These are phyloP conservation scores for Aphidius gifuensis DNA, from an alignment of 1,140 invertebrate genomes.

Conservation along the genomic window DNA sequence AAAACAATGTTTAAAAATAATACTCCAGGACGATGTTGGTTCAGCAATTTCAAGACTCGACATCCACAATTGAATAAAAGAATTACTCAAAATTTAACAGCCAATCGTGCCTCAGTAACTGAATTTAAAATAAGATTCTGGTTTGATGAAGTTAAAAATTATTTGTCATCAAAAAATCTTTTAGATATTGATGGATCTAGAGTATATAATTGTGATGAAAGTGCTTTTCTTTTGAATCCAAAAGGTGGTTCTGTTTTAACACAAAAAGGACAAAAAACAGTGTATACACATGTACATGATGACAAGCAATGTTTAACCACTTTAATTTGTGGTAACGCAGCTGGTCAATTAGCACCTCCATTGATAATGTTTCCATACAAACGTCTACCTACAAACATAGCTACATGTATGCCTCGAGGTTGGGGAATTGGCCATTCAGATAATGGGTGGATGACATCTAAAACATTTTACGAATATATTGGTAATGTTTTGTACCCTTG, in stretches of 20 bases:
- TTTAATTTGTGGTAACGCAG: slow-evolving; percentile 41
- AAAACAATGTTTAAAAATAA: slow-evolving; percentile 35
- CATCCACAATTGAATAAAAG: slow-evolving; percentile 33
- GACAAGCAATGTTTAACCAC: slow-evolving; percentile 49
- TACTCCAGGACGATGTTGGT: slow-evolving; percentile 36
- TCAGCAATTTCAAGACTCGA: slow-evolving; percentile 31
- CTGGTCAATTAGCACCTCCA: slow-evolving; percentile 28
- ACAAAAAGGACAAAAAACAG: slow-evolving; percentile 34
- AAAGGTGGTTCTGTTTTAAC: slow-evolving; percentile 33
- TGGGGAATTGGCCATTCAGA: slow-evolving; percentile 33
- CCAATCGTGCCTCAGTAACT: slow-evolving; percentile 30
- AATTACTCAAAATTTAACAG: slow-evolving; percentile 36
- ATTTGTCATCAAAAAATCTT: slow-evolving; percentile 17
- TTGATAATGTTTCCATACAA: slow-evolving; percentile 33
- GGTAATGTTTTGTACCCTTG: slow-evolving; percentile 40
- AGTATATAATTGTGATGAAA: slow-evolving; percentile 34
- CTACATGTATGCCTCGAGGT: slow-evolving; percentile 18
- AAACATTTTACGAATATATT: slow-evolving; percentile 36
- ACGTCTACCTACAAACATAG: slow-evolving; percentile 27
- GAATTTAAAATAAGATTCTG: slow-evolving; percentile 29
- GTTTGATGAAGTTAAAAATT: slow-evolving; percentile 31
- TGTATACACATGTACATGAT: slow-evolving; percentile 37
- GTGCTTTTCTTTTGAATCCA: slow-evolving; percentile 33
- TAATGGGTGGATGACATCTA: slow-evolving; percentile 35
- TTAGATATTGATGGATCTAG: slow-evolving; percentile 18